Percentiles rank a stretch among this genome's conserved stretches.
Conservation (phyloP, 2,113 vertebrate species). For the Ranitomeya variabilis region DNA sequence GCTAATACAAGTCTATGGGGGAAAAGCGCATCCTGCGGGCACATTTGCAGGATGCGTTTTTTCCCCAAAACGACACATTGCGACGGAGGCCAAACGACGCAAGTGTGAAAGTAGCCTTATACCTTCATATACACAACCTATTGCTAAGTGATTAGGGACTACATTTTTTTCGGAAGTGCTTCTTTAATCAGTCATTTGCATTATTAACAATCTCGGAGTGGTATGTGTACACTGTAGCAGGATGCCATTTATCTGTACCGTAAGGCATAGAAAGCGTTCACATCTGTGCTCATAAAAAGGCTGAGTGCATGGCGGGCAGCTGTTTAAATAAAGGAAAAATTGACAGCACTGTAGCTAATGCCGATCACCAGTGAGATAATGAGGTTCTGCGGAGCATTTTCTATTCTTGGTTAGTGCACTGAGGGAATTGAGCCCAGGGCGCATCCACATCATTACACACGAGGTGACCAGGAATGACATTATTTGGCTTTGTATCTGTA, state of each 20-base stretch:
- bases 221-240: neutral
- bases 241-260: neutral
- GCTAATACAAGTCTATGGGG: too few species aligned
- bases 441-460: neutral
- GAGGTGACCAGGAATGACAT: conserved; percentile 6
- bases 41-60: too few species aligned
- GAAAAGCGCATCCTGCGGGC: too few species aligned
- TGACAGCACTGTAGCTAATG: neutral
- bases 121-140: too few species aligned
- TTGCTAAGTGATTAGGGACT: too few species aligned
- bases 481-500: neutral
- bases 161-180: too few species aligned
- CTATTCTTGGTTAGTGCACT: neutral
- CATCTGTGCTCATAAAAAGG: conserved; percentile 5
- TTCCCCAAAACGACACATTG: too few species aligned
- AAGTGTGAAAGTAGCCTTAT: too few species aligned
- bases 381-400: neutral
- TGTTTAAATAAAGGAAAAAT: neutral
- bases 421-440: neutral
- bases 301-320: neutral
- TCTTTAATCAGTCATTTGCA: neutral
- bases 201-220: neutral
- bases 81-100: too few species aligned
- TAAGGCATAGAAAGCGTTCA: neutral
- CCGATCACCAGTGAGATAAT: conserved; percentile 4